Evolutionary conservation across 2,797 vertebrate genomes (phyloP).

Genomic region (Eupleurogrammus muticus): DNA sequence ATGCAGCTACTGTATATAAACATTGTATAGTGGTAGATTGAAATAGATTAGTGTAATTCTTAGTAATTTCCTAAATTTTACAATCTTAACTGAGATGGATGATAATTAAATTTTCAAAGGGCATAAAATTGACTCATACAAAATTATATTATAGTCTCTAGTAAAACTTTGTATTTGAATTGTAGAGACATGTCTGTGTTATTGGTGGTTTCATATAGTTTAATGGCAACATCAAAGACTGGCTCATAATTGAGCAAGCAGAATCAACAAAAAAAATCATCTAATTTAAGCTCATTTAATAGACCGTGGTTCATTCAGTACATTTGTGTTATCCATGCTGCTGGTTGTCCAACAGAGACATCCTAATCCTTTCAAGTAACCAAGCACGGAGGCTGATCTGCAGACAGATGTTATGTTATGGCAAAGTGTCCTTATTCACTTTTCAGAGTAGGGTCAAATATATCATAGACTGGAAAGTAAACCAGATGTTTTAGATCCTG

Average conservation of each 20-base stretch:
- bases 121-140: background rate
- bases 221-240: background rate
- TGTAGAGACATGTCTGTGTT: background rate
- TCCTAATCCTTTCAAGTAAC: conserved; percentile 37
- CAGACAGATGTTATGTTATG: background rate
- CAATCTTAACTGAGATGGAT: background rate
- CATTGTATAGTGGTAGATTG: background rate
- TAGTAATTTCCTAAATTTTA: background rate
- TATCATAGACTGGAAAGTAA: background rate
- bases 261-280: background rate
- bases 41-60: background rate
- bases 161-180: background rate
- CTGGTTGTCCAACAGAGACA: conserved; percentile 3
- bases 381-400: conserved; percentile 33
- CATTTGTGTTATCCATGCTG: background rate
- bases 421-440: background rate
- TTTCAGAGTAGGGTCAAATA: background rate
- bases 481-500: background rate
- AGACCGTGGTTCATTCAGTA: background rate
- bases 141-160: background rate
- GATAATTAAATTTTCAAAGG: background rate
- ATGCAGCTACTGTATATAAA: background rate
- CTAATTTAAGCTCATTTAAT: conserved; percentile 1
- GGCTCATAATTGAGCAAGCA: background rate
- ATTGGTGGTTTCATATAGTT: background rate